phyloP scores from a whole-genome alignment of 1,140 invertebrate genomes.

The Sycobia sp. region DNA sequence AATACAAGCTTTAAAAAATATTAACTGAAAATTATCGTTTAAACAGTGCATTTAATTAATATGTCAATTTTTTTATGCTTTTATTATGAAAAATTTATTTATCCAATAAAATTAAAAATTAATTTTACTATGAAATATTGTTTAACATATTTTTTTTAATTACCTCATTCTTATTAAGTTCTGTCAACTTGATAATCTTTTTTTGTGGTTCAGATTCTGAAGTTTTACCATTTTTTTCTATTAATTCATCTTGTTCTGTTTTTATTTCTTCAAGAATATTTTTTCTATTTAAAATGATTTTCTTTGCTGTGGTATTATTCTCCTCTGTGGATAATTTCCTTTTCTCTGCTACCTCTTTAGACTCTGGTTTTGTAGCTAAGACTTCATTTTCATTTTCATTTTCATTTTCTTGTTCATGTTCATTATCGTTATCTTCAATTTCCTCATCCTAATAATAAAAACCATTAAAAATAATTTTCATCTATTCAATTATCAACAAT shows the following conservation, averaged over 20 bases:
- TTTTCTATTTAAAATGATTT: conserved; percentile 72
- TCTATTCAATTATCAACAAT: no score
- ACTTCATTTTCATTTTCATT: conserved; percentile 53
- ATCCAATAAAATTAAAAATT: background rate
- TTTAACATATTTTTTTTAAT: conserved; percentile 1
- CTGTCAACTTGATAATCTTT: conserved; percentile 67
- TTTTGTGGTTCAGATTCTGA: conserved; percentile 49
- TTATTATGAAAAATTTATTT: background rate
- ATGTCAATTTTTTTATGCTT: no score
- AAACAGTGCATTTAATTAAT: no score
- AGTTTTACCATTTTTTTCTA: conserved; percentile 39
- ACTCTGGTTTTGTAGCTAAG: conserved; percentile 52
- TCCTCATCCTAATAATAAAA: conserved; percentile 53
- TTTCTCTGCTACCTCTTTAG: conserved; percentile 49
- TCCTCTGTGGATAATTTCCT: conserved; percentile 51
- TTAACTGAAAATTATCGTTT: no score
- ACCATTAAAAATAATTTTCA: conserved; percentile 6
- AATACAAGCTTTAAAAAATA: no score
- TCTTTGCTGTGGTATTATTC: conserved; percentile 58
- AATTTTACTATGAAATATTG: background rate
- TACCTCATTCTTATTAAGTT: conserved; percentile 70
- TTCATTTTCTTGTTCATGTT: conserved; percentile 51
- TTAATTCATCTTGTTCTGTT: conserved; percentile 42
- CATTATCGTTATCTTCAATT: conserved; percentile 49
- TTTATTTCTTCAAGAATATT: conserved; percentile 61